phyloP scores from a whole-genome alignment of 2,888 invertebrate genomes.

The Neuroscelio doddi region DNA sequence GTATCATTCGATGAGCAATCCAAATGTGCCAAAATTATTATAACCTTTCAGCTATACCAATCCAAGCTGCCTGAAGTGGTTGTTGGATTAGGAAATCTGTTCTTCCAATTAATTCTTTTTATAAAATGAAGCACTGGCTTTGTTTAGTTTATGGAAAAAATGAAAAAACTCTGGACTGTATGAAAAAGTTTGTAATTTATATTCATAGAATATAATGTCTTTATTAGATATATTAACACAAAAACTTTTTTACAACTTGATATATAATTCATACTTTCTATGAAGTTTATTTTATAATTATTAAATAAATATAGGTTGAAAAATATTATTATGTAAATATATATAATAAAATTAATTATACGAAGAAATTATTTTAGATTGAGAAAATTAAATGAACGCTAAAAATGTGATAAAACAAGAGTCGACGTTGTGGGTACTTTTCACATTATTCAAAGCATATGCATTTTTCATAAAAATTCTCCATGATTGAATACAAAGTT shows the following conservation, averaged over 20 bases:
- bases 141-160: constrained; percentile 49
- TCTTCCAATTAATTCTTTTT: constrained; percentile 38
- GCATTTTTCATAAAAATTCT: background rate
- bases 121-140: constrained; percentile 52
- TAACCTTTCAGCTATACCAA: constrained; percentile 53
- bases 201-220: background rate
- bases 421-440: constrained; percentile 59
- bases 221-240: background rate
- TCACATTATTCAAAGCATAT: constrained; percentile 61
- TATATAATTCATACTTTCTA: no score
- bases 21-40: constrained; percentile 52
- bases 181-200: constrained; percentile 48
- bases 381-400: constrained; percentile 39
- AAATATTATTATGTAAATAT: background rate
- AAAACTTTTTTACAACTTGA: background rate
- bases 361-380: constrained; percentile 41
- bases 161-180: constrained; percentile 43
- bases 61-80: constrained; percentile 62
- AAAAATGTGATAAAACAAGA: constrained; percentile 50
- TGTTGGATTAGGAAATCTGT: constrained; percentile 50
- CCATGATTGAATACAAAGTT: no score
- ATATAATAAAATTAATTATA: no score
- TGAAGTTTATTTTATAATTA: no score
- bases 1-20: constrained; percentile 45
- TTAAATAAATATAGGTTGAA: no score